phyloP scores from a whole-genome alignment of 2,113 vertebrate species.

The Gorsachius goisagi region DNA sequence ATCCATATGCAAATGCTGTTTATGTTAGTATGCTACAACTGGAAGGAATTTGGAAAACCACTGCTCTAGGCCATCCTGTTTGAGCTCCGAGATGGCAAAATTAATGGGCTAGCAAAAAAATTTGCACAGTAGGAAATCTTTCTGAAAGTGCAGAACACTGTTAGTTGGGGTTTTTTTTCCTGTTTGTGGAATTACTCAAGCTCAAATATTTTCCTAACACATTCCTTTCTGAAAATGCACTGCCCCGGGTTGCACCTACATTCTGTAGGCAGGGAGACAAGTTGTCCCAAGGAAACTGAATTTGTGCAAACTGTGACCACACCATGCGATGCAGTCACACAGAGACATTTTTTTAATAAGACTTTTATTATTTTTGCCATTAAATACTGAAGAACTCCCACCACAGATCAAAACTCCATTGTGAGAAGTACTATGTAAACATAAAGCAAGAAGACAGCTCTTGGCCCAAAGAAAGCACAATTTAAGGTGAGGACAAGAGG shows the following conservation, averaged over 20 bases:
- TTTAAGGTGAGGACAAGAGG: background rate
- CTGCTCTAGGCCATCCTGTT: slow-evolving; percentile 40
- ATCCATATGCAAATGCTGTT: slow-evolving; percentile 65
- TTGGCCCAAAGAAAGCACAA: background rate
- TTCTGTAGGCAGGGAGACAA: background rate
- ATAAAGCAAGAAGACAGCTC: background rate
- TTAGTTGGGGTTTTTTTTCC: background rate
- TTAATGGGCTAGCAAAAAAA: slow-evolving; percentile 47
- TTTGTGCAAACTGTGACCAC: background rate
- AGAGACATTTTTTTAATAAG: background rate
- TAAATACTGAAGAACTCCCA: background rate
- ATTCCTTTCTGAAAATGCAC: background rate
- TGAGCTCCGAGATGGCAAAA: slow-evolving; percentile 32
- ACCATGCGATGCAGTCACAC: background rate
- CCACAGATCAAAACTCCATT: background rate
- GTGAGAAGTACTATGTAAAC: background rate
- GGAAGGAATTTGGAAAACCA: slow-evolving; percentile 64
- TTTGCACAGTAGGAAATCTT: slow-evolving; percentile 39
- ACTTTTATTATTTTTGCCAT: background rate
- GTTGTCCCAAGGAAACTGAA: background rate
- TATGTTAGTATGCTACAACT: slow-evolving; percentile 41
- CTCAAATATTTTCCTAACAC: slow-evolving; percentile 1
- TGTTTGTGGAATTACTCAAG: slow-evolving; percentile 4
- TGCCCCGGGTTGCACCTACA: background rate
- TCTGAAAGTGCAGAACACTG: background rate